phyloP scores from a whole-genome alignment of 2,888 invertebrate species.

The Spodoptera littoralis region DNA sequence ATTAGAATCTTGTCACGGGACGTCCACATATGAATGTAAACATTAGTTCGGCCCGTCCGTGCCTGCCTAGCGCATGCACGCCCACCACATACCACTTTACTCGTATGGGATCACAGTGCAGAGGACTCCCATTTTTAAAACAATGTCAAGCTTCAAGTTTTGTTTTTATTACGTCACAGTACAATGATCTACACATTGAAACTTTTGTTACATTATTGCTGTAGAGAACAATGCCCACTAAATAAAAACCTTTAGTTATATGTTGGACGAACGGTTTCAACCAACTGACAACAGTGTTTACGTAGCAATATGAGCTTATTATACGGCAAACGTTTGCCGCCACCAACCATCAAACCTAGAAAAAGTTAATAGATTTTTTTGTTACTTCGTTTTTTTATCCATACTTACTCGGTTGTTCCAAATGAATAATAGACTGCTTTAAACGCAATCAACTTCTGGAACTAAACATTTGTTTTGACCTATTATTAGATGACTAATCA shows the following conservation, averaged over 20 bases:
- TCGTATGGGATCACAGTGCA: constrained; percentile 34
- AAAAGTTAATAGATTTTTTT: constrained; percentile 48
- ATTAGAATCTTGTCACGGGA: constrained; percentile 42
- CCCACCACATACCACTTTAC: constrained; percentile 45
- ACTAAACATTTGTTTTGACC: constrained; percentile 41
- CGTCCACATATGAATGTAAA: constrained; percentile 46
- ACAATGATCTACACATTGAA: constrained; percentile 51
- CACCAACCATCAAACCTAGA: constrained; percentile 10
- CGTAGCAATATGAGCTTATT: constrained; percentile 8
- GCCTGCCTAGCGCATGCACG: constrained; percentile 23
- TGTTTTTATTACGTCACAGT: constrained; percentile 53
- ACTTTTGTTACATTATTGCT: constrained; percentile 47
- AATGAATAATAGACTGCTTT: constrained; percentile 32
- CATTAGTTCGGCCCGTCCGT: constrained; percentile 29
- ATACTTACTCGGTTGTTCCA: constrained; percentile 19
- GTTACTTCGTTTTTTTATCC: constrained; percentile 22
- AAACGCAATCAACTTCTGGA: constrained; percentile 42
- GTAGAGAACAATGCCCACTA: constrained; percentile 50
- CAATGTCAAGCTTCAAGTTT: constrained; percentile 51
- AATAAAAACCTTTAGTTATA: constrained; percentile 48
- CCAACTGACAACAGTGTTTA: constrained; percentile 26
- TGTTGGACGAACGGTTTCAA: constrained; percentile 30
- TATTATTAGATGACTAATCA: constrained; percentile 58
- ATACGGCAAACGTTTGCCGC: constrained; percentile 15
- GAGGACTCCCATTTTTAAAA: constrained; percentile 50